Conservation (phyloP, 2,888 invertebrate genomes). For the Belgica antarctica region DNA sequence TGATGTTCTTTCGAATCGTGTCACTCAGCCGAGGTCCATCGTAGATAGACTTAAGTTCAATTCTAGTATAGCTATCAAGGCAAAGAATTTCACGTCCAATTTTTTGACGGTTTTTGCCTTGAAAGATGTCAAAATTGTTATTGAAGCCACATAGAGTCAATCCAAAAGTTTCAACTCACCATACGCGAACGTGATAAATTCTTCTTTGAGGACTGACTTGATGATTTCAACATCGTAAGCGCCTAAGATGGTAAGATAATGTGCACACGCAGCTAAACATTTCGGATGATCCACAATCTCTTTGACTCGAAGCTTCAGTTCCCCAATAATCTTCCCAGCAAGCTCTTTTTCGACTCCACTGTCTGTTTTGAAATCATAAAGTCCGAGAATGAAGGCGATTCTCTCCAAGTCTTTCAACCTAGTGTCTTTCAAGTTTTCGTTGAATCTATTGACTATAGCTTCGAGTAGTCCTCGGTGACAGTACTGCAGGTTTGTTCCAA, state of each 20-base stretch:
- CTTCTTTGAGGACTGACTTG: conserved; percentile 58
- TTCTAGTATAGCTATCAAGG: conserved; percentile 60
- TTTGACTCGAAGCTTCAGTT: conserved; percentile 58
- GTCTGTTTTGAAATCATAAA: conserved; percentile 61
- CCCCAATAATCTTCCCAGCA: conserved; percentile 54
- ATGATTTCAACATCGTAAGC: conserved; percentile 63
- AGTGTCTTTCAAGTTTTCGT: conserved; percentile 55
- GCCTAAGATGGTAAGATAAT: conserved; percentile 61
- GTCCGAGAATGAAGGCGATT: conserved; percentile 61
- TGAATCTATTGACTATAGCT: conserved; percentile 58
- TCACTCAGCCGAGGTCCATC: conserved; percentile 59
- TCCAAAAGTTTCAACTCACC: conserved; percentile 52
- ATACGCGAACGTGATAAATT: conserved; percentile 60
- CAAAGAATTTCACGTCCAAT: conserved; percentile 62
- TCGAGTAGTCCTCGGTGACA: conserved; percentile 56
- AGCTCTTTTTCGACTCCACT: conserved; percentile 57
- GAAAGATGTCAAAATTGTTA: conserved; percentile 7
- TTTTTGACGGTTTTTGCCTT: conserved; percentile 44
- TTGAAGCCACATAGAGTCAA: not conserved
- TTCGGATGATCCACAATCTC: conserved; percentile 63
- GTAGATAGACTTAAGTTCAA: conserved; percentile 53
- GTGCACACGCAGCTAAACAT: conserved; percentile 61
- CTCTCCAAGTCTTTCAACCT: conserved; percentile 76
- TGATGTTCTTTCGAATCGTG: conserved; percentile 57
- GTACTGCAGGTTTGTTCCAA: conserved; percentile 59